These are phyloP conservation scores for Eclectus roratus DNA, from an alignment of 2,113 vertebrate genomes.

Conservation along the genomic window DNA sequence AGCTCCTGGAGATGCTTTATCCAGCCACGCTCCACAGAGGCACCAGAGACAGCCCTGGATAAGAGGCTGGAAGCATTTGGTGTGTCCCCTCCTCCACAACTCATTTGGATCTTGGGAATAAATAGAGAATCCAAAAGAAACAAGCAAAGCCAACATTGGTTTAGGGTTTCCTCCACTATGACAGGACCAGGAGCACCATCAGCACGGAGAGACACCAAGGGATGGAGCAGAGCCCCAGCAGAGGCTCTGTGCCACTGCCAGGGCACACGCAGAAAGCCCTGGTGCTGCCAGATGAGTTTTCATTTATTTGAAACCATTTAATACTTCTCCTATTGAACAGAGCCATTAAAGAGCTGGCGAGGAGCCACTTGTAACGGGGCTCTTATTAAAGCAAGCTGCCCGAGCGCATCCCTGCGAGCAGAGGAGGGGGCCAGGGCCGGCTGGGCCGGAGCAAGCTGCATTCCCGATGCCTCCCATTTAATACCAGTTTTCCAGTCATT, in stretches of 20 bases:
- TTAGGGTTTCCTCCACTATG: background rate
- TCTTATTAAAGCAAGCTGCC: background rate
- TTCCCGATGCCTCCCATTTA: background rate
- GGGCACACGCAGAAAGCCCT: background rate
- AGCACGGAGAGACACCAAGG: background rate
- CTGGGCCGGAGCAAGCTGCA: background rate
- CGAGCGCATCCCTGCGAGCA: background rate
- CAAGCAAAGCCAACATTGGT: background rate
- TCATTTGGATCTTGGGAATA: background rate
- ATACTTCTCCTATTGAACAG: conserved; percentile 23
- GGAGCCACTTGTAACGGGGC: background rate
- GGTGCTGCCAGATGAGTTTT: background rate
- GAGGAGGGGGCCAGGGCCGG: background rate
- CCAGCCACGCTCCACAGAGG: accelerated
- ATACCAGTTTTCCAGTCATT: background rate
- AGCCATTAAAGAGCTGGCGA: background rate
- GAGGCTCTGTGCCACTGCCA: conserved; percentile 27
- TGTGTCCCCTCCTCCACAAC: accelerated
- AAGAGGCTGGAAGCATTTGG: accelerated
- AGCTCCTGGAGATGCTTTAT: background rate
- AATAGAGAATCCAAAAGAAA: background rate
- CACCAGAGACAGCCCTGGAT: background rate
- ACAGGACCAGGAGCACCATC: accelerated
- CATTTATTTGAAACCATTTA: conserved; percentile 39
- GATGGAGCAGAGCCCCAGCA: background rate